phyloP scores from a whole-genome alignment of 2,888 invertebrate species.

The Apomyelois bistriatella region DNA sequence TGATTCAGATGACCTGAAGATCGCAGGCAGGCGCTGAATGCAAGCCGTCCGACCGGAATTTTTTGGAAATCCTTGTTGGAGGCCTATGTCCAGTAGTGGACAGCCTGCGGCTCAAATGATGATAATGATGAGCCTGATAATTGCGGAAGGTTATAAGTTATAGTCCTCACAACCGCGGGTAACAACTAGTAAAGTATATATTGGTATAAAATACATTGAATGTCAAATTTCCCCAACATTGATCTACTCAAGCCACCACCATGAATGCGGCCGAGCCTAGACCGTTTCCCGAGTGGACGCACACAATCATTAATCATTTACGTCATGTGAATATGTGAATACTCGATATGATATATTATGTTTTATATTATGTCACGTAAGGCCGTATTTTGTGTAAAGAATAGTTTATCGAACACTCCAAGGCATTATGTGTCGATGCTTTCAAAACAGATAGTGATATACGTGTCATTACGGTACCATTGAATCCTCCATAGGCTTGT shows the following conservation, averaged over 20 bases:
- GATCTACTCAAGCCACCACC: background rate
- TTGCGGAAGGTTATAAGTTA: too few species aligned
- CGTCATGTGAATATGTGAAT: constrained; percentile 1
- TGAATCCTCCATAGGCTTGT: too few species aligned
- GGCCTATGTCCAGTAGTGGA: too few species aligned
- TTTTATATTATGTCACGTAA: background rate
- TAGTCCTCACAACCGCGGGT: background rate
- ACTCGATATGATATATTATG: constrained; percentile 7
- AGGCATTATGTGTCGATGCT: background rate
- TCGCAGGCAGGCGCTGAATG: too few species aligned
- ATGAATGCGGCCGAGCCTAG: constrained; percentile 3
- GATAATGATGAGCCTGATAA: too few species aligned
- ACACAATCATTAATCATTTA: constrained; percentile 8
- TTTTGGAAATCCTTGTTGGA: too few species aligned
- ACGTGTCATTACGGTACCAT: too few species aligned
- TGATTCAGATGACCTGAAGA: too few species aligned
- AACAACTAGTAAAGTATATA: background rate
- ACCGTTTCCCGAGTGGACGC: constrained; percentile 14
- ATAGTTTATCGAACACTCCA: background rate
- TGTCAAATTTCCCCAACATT: constrained; percentile 10
- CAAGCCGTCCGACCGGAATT: too few species aligned
- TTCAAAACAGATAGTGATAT: background rate
- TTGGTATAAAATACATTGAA: background rate
- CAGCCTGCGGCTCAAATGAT: too few species aligned
- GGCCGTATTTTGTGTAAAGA: background rate